These are phyloP conservation scores for Pelmatolapia mariae DNA, from an alignment of 2,113 vertebrate species.

Conservation along the genomic window DNA sequence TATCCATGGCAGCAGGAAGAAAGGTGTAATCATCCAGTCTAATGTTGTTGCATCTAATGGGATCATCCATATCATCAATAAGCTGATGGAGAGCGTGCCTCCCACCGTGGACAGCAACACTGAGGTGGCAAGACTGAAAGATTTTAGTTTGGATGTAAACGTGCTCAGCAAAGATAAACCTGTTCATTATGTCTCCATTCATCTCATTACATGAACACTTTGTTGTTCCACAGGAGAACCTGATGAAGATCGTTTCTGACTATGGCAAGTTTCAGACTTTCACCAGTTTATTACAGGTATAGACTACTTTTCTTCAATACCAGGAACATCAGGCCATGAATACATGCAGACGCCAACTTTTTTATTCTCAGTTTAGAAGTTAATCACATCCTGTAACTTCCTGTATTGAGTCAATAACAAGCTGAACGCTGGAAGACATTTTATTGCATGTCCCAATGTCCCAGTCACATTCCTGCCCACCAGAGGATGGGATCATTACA, in stretches of 20 bases:
- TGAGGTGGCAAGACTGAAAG: slow-evolving; percentile 53
- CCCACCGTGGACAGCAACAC: slow-evolving; percentile 74
- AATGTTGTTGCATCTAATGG: slow-evolving; percentile 87
- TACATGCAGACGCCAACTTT: neutral
- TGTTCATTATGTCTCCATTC: neutral
- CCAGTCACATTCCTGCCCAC: neutral
- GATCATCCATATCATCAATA: slow-evolving; percentile 84
- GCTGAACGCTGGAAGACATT: neutral
- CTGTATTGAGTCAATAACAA: neutral
- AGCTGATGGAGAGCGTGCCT: slow-evolving; percentile 76
- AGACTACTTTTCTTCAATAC: neutral
- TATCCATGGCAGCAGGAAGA: slow-evolving; percentile 78
- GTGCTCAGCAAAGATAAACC: neutral
- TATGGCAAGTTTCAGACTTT: slow-evolving; percentile 79
- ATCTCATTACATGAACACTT: neutral
- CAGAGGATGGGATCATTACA: neutral
- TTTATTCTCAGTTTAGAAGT: neutral
- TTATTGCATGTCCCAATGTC: neutral
- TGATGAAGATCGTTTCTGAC: slow-evolving; percentile 78
- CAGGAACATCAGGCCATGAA: neutral
- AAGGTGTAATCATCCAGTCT: slow-evolving; percentile 72
- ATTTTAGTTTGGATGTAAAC: neutral
- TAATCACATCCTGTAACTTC: neutral
- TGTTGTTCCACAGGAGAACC: slow-evolving; percentile 72
- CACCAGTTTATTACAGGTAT: slow-evolving; percentile 80